phyloP scores from a whole-genome alignment of 1,140 invertebrate genomes.

The Periplaneta americana region DNA sequence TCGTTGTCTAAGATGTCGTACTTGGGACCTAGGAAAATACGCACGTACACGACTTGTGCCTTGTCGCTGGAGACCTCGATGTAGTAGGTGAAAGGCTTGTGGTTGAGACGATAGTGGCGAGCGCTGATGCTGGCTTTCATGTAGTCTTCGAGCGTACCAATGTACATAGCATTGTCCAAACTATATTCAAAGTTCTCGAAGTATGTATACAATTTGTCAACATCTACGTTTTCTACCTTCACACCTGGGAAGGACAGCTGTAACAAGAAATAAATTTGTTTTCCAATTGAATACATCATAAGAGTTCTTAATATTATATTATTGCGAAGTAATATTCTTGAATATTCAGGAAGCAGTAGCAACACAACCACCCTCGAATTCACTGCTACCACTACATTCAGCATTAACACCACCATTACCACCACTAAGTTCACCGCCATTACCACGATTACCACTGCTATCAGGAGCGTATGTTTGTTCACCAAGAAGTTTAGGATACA shows the following conservation, averaged over 20 bases:
- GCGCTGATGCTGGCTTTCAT: conserved; percentile 59
- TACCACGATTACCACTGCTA: too few species aligned
- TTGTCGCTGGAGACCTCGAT: conserved; percentile 51
- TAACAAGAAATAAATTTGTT: background rate
- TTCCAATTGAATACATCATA: too few species aligned
- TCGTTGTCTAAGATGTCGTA: conserved; percentile 48
- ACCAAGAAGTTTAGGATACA: too few species aligned
- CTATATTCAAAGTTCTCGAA: conserved; percentile 28
- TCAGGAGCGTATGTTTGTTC: too few species aligned
- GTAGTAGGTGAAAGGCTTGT: conserved; percentile 58
- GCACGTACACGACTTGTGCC: conserved; percentile 45
- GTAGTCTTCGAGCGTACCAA: conserved; percentile 17
- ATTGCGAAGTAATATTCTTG: too few species aligned
- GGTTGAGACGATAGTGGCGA: conserved; percentile 49
- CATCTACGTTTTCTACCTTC: conserved; percentile 51
- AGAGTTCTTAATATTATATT: too few species aligned
- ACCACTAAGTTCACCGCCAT: too few species aligned
- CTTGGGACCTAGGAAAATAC: conserved; percentile 64
- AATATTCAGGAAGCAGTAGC: too few species aligned
- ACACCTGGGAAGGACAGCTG: conserved; percentile 53
- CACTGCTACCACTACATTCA: too few species aligned
- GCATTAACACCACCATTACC: too few species aligned
- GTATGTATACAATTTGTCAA: conserved; percentile 37
- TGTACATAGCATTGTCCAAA: conserved; percentile 25
- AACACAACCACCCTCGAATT: too few species aligned